Percentiles rank a stretch among this genome's conserved stretches.
Conservation (phyloP, 1,140 invertebrate species). For the Laupala kohalensis region DNA sequence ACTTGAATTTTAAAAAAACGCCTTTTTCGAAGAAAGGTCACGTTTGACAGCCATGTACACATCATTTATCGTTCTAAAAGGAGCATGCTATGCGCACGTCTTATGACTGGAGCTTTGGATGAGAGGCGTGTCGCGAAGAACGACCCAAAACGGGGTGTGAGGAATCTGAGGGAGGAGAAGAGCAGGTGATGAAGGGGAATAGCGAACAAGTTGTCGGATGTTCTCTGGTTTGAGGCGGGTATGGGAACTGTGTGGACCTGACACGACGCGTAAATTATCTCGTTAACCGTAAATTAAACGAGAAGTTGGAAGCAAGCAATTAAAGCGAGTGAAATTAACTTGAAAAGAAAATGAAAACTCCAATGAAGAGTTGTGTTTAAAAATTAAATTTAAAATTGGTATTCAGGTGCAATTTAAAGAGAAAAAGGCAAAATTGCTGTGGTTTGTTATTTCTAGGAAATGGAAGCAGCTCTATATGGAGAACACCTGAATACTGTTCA, state of each 20-base stretch:
- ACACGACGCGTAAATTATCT: not conserved
- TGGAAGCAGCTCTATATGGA: no score
- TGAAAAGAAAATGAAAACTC: not conserved
- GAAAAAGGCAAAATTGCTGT: not conserved
- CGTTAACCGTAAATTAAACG: not conserved
- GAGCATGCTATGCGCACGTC: no score
- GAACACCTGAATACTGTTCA: no score
- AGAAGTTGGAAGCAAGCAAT: not conserved
- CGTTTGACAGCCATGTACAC: no score
- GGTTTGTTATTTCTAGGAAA: no score
- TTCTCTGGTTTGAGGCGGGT: no score
- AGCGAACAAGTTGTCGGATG: no score
- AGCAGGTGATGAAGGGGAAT: not conserved
- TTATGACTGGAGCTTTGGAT: no score
- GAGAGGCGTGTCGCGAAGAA: not conserved
- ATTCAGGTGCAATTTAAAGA: not conserved
- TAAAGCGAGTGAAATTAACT: not conserved
- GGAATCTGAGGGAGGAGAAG: no score
- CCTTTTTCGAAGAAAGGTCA: no score
- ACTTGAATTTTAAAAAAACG: no score
- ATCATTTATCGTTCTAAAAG: no score
- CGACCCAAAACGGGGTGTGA: not conserved
- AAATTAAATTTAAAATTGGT: not conserved
- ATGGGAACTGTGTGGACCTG: not conserved
- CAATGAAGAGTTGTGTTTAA: not conserved